Evolutionary conservation across 2,888 invertebrate genomes (phyloP), one percentile per base, ranked within the genome.

Genomic region (Loripinus fragilis): DNA sequence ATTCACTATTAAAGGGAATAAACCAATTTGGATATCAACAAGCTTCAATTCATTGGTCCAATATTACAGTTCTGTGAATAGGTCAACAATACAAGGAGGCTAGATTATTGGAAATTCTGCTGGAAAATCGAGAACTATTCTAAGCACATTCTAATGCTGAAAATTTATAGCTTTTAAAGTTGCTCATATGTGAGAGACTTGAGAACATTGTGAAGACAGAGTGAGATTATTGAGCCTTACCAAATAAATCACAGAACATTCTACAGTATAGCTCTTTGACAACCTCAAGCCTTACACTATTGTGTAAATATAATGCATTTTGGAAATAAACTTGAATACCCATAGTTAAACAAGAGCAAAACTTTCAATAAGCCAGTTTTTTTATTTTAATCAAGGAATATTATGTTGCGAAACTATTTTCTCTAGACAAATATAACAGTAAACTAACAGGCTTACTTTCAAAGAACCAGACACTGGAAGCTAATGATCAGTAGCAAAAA

Each of bases 151-250:
- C 60, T 28, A 60, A 28, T 23, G 23, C 10, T 12, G 60, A 33
- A 60, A 33, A 60, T 60, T 60, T 60, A 60, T 60, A 10, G 60
- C 60, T 60, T 28, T 60, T 60, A 60, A 60, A 60, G 60, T 60
- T 28, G 60, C 33, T 33, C 15, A 33, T 33, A 25, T 52, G 60
- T 33, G 33, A 60, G 60, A 20, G 33, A 60, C 33, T 3, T 10
- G 33, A 30, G 33, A 60, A 33, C 12, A n/a, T 60, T 60, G 28
- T 33, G 60, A 60, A 60, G 55, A 55, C 55, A 33, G 12, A n/a
- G 60, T 30, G 20, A 60, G 15, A 30, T 23, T 60, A 60, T 60
- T 60, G 60, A 60, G 33, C 60, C 33, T 33, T 15, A 60, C 7
- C 20, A 33, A 60, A 60, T 60, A 60, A 60, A 60, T 60, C 60